These are phyloP conservation scores for Thymallus thymallus DNA, from an alignment of 2,113 vertebrate genomes.

Conservation along the genomic window DNA sequence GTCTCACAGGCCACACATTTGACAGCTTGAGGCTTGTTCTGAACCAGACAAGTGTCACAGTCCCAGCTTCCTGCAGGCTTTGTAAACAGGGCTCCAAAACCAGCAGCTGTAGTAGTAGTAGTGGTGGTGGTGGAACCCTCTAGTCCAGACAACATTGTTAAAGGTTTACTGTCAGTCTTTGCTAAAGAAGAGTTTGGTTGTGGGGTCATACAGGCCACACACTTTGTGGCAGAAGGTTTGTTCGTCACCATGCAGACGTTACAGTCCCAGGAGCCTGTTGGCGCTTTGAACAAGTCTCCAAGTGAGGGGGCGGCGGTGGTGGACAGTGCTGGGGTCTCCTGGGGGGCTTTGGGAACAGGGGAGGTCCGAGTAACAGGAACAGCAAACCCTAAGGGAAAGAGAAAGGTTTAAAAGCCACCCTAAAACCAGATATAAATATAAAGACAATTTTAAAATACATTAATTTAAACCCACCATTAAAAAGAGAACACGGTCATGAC, in stretches of 20 bases:
- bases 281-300: conserved; percentile 75
- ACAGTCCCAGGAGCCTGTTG: conserved; percentile 79
- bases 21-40: conserved; percentile 87
- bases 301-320: conserved; percentile 58
- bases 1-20: conserved; percentile 95
- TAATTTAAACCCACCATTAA: too few relatives aligned
- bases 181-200: conserved; percentile 57
- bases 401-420: neutral
- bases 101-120: conserved; percentile 50
- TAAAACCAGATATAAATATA: neutral
- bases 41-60: conserved; percentile 94
- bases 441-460: too few relatives aligned
- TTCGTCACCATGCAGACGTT: conserved; percentile 78
- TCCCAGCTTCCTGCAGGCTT: conserved; percentile 84
- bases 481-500: too few relatives aligned
- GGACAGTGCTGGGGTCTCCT: conserved; percentile 55
- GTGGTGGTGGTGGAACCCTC: conserved; percentile 51
- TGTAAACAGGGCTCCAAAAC: conserved; percentile 83
- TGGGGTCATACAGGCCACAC: conserved; percentile 76
- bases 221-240: conserved; percentile 79
- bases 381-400: conserved; percentile 75
- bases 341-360: conserved; percentile 52
- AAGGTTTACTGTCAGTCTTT: conserved; percentile 56
- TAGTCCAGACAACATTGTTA: conserved; percentile 40
- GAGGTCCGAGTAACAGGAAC: conserved; percentile 61